Evolutionary conservation across 2,113 vertebrate genomes (phyloP).

Genomic region (Holacanthus passer): DNA sequence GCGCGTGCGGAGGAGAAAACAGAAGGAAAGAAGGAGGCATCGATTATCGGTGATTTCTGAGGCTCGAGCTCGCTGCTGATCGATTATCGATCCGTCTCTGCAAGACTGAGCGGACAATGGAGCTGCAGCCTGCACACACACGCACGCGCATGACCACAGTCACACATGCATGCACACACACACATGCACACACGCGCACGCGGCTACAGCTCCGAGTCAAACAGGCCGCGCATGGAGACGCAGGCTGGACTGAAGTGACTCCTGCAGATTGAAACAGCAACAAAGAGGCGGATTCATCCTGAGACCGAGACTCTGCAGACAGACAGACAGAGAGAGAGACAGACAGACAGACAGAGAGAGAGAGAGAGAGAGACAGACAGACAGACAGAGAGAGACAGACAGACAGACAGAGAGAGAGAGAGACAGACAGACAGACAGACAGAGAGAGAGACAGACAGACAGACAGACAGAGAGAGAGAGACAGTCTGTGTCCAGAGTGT

Average conservation of each 20-base stretch:
- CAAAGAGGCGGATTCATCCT: background rate
- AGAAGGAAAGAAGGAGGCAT: too few relatives aligned
- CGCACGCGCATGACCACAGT: too few relatives aligned
- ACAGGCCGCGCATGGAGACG: background rate
- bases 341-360: too few relatives aligned
- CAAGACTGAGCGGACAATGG: conserved; percentile 59
- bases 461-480: too few relatives aligned
- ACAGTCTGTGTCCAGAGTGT: too few relatives aligned
- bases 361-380: too few relatives aligned
- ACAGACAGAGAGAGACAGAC: too few relatives aligned
- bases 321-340: too few relatives aligned
- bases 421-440: too few relatives aligned
- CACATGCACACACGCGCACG: background rate
- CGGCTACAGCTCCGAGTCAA: background rate
- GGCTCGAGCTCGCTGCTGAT: conserved; percentile 11
- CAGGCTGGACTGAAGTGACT: conserved; percentile 6
- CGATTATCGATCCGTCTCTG: conserved; percentile 38
- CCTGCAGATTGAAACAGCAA: background rate
- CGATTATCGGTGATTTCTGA: background rate
- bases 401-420: too few relatives aligned
- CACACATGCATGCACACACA: background rate
- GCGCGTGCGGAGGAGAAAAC: background rate
- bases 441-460: too few relatives aligned
- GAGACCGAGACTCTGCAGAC: too few relatives aligned
- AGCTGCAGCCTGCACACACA: conserved; percentile 1